phyloP scores from a whole-genome alignment of 2,113 vertebrate species.

The Microcebus jonahi region DNA sequence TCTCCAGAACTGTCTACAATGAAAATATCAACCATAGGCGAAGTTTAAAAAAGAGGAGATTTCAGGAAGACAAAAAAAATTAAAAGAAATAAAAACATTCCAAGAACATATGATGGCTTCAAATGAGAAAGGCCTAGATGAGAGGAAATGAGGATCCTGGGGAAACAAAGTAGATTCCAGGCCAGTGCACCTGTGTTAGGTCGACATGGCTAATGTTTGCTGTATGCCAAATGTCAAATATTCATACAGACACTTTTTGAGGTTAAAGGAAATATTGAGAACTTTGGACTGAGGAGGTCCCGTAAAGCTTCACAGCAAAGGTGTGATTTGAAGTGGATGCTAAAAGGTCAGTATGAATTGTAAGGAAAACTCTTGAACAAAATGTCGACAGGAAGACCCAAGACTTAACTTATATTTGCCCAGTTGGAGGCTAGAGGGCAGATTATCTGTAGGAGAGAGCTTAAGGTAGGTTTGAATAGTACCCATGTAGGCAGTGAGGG shows the following conservation, averaged over 20 bases:
- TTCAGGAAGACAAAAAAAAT: not conserved
- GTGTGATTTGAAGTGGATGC: not conserved
- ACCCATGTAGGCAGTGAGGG: not conserved
- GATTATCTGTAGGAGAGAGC: not conserved
- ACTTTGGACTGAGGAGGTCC: not conserved
- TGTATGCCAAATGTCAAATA: not conserved
- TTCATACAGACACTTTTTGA: not conserved
- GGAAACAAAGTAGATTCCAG: not conserved
- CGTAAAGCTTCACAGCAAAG: not conserved
- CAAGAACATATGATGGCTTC: not conserved
- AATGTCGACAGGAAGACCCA: not conserved
- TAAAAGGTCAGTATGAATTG: not conserved
- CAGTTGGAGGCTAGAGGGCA: accelerated
- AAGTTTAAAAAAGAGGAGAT: not conserved
- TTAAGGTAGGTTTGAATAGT: not conserved
- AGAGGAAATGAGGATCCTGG: not conserved
- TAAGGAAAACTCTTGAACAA: not conserved
- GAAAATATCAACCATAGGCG: not conserved
- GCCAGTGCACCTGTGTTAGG: accelerated
- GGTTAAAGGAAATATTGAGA: not conserved
- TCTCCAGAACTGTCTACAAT: not conserved
- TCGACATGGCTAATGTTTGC: not conserved
- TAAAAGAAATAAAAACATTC: not conserved
- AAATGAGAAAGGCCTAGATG: not conserved
- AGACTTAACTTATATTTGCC: not conserved